Base-by-base conservation (phyloP, 1,140 invertebrate species). In the Aphaenogaster rudis region DNA sequence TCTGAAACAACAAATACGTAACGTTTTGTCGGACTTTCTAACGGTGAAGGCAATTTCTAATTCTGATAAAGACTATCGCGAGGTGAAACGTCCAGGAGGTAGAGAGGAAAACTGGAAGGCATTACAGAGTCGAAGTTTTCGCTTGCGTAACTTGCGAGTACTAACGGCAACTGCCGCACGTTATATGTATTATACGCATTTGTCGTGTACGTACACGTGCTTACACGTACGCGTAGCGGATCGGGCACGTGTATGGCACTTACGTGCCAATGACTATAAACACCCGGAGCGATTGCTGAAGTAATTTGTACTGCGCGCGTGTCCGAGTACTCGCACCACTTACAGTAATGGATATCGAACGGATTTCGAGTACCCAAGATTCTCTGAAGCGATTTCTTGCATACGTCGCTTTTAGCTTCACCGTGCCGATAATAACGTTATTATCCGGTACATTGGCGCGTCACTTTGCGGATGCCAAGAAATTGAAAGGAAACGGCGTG, bases 211-310 rank as follows among this genome's bases (percentile, higher is more conserved):
- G 48, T 67, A 67, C 48, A 45, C 17, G 48, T 52, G 52, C 61
- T 80, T 80, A 66, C 61, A 54, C 57, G 36, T 59, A 50, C 69
- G 39, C 69, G 13, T 45, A 39, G 17, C 42, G 6, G 67, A 48
- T 63, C 54, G 67, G 36, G 74, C 86, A 90, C 89, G 88, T 87
- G 87, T 79, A 33, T 61, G 33, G 59, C 59, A 63, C 79, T 90
- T 90, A 90, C 89, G 88, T 90, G 89, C 88, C 88, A 88, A 90
- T 80, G 88, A 88, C 88, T 88, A 86, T 90, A 90, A 90, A 90
- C 86, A 90, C 67, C 48, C 66, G 74, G 28, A 39, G 85, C 77
- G 76, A 54, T 88, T 87, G 74, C 78, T 77, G 39, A 59, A 88
- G 89, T 90, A 90, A 90, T 90, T 88, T 90, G 89, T 78, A 78